Evolutionary conservation across 2,113 vertebrate genomes (phyloP).

Genomic region (Pangasianodon gigas): DNA sequence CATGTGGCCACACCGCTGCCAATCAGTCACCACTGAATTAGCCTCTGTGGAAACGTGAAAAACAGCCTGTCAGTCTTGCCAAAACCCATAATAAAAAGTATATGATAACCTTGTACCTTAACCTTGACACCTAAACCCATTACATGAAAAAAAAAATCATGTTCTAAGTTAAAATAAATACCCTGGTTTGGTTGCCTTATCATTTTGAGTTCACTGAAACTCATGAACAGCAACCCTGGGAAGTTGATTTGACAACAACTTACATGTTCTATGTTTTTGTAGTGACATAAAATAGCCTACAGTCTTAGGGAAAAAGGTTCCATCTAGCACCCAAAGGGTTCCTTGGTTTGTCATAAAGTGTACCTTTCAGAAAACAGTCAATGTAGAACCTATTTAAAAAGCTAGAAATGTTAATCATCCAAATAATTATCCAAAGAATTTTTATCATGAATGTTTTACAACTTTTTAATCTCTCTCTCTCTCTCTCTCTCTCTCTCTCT

Average conservation of each 20-base stretch:
- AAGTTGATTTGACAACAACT: not conserved
- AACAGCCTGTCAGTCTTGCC: not conserved
- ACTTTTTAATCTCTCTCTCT: not conserved
- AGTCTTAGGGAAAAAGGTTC: not conserved
- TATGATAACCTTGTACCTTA: not conserved
- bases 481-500: not conserved
- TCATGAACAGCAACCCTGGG: not conserved
- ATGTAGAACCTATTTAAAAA: not conserved
- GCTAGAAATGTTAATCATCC: not conserved
- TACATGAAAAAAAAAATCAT: not conserved
- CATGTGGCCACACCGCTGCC: not conserved
- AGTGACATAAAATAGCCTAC: not conserved
- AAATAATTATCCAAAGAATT: not conserved
- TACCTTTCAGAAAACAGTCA: not conserved
- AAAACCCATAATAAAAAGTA: not conserved
- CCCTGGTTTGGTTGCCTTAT: not conserved
- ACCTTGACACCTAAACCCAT: not conserved
- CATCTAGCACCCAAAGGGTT: not conserved
- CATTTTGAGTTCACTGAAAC: not conserved
- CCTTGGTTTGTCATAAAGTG: not conserved
- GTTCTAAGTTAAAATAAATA: conserved; percentile 1
- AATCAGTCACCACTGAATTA: not conserved
- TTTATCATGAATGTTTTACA: not conserved
- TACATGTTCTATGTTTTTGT: not conserved
- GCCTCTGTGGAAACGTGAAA: not conserved